Percentiles rank a stretch among this genome's conserved stretches.
Conservation (phyloP, 2,888 invertebrate genomes). For the Diarsia brunnea region DNA sequence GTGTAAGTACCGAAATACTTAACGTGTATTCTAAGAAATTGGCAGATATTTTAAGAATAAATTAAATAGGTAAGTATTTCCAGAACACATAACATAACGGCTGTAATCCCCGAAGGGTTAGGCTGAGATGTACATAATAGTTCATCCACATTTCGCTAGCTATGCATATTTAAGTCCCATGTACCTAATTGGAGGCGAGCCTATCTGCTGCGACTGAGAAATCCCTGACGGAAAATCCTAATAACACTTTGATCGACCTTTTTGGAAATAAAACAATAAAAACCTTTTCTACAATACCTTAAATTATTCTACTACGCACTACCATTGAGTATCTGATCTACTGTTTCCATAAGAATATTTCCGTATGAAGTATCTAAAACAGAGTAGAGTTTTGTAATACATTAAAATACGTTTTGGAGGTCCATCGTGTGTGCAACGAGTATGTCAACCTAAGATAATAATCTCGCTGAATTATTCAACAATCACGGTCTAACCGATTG, state of each 20-base stretch:
- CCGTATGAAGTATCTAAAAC: slow-evolving; percentile 26
- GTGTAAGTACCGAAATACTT: not conserved
- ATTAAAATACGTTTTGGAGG: slow-evolving; percentile 78
- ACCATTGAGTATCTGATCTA: slow-evolving; percentile 2
- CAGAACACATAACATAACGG: not conserved
- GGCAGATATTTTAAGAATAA: not conserved
- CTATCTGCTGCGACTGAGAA: too few species aligned
- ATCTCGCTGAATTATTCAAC: slow-evolving; percentile 84
- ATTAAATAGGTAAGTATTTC: not conserved
- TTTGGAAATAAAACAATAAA: too few species aligned
- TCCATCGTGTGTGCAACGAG: slow-evolving; percentile 75
- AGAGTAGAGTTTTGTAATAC: slow-evolving; percentile 47
- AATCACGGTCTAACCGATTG: slow-evolving; percentile 74
- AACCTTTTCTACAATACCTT: slow-evolving; percentile 5
- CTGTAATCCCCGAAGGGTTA: too few species aligned
- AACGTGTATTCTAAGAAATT: not conserved
- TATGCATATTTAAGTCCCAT: too few species aligned
- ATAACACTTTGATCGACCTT: too few species aligned
- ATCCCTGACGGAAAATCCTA: too few species aligned
- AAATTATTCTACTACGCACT: slow-evolving; percentile 22
- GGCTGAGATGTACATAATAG: too few species aligned
- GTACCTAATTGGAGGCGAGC: too few species aligned
- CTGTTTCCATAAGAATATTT: slow-evolving; percentile 17
- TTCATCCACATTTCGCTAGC: too few species aligned
- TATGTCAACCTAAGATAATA: slow-evolving; percentile 77